Evolutionary conservation across 2,888 invertebrate species (phyloP), one percentile per base, ranked within the genome.

Genomic region (Mactromeris polynyma): DNA sequence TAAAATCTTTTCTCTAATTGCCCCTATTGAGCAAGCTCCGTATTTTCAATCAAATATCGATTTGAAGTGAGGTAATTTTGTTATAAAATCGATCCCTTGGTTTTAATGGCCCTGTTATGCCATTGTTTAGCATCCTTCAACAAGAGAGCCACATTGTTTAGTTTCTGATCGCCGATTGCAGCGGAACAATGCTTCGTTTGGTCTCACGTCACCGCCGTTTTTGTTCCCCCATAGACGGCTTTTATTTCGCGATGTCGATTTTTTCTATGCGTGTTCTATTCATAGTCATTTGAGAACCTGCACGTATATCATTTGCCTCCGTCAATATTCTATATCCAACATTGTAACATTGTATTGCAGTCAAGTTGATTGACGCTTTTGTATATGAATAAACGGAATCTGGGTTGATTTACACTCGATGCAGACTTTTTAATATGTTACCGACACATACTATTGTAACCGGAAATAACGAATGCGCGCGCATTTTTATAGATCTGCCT

Each of bases 31-130:
- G 36, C 26, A 73, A 33, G 36, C 73, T 36, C 73, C 17, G 87
- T 77, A 87, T 46, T 87, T 87, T 83, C 87, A 83, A 87, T 87
- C 77, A 87, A 87, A 87, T 87, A 87, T 87, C 83, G 87, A 87
- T 87, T 87, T 73, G 36, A 84, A 31, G 54, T 42, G 38, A 31
- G 38, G 79, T 58, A 87, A 83, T 83, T 82, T 83, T 82, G 87
- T 87, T 87, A 83, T 54, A 83, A 79, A 87, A 87, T 87, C 87
- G 78, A 87, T 87, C 64, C 19, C 36, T 73, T 36, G 73, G 73
- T 36, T 73, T 73, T 73, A 73, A 73, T 73, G 33, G 73, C 33
- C 19, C 33, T 73, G 73, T 33, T 73, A 73, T 73, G 51, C 79
- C n/a, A 87, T 87, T 87, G 87, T 87, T 82, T 19, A 54, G 42